Evolutionary conservation across 2,797 vertebrate genomes (phyloP).

Genomic region (Pangasius djambal): DNA sequence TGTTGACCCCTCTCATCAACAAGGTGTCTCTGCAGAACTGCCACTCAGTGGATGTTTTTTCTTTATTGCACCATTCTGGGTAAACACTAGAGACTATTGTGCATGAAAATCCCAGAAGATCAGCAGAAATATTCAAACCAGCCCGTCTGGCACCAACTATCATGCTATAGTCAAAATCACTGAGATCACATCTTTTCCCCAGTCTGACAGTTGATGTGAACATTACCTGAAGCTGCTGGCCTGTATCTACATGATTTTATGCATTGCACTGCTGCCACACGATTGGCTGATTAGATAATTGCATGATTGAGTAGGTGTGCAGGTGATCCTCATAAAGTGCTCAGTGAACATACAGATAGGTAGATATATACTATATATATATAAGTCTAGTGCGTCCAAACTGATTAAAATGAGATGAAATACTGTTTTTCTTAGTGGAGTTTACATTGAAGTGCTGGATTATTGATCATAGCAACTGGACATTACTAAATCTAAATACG

Average conservation of each 20-base stretch:
- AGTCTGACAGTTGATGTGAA: background rate
- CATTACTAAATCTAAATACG: background rate
- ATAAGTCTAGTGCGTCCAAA: too few relatives aligned
- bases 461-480: background rate
- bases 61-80: background rate
- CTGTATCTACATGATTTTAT: too few relatives aligned
- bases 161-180: background rate
- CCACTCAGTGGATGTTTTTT: background rate
- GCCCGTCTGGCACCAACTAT: background rate
- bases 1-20: background rate
- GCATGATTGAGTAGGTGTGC: too few relatives aligned
- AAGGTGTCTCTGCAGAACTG: background rate
- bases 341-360: too few relatives aligned
- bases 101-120: background rate
- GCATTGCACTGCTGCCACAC: too few relatives aligned
- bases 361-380: too few relatives aligned
- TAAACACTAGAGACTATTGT: background rate
- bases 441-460: background rate
- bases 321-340: too few relatives aligned
- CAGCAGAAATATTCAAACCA: background rate
- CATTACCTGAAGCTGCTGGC: background rate
- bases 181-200: background rate
- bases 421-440: background rate
- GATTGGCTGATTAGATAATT: too few relatives aligned
- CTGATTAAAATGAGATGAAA: background rate